A percentile compares a stretch with the other conserved stretches of the same genome.
phyloP scores from a whole-genome alignment of 2,797 vertebrate species.

The Falco berigora region DNA sequence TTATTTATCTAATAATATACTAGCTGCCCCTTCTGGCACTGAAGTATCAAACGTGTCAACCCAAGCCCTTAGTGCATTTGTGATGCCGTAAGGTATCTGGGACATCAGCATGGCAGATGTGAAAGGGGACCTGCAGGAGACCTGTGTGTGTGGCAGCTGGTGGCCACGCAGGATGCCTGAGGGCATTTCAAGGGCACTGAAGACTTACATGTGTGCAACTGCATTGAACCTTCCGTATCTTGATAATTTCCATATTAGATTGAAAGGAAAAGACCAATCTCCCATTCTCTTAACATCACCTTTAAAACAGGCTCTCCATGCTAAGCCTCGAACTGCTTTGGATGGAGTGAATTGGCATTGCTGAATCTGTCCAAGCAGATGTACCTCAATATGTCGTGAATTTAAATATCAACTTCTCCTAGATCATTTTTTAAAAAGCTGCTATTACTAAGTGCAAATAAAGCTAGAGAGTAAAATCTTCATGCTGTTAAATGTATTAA shows the following conservation, averaged over 20 bases:
- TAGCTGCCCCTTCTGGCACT: background rate
- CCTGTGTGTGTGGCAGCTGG: background rate
- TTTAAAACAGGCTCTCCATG: background rate
- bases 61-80: background rate
- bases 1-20: background rate
- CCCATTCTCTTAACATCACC: background rate
- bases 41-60: background rate
- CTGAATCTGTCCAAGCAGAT: background rate
- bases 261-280: background rate
- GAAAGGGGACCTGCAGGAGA: background rate
- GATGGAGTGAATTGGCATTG: background rate
- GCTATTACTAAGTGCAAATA: background rate
- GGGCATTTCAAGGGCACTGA: background rate
- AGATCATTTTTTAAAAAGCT: background rate
- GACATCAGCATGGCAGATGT: background rate
- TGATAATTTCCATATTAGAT: background rate
- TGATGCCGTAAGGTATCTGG: background rate
- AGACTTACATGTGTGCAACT: background rate
- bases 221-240: background rate
- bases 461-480: background rate
- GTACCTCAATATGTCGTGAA: background rate
- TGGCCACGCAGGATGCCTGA: background rate
- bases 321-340: background rate
- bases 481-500: background rate
- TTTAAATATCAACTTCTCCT: background rate